Evolutionary conservation across 2,113 vertebrate species (phyloP).

Genomic region (Anoura caudifer): DNA sequence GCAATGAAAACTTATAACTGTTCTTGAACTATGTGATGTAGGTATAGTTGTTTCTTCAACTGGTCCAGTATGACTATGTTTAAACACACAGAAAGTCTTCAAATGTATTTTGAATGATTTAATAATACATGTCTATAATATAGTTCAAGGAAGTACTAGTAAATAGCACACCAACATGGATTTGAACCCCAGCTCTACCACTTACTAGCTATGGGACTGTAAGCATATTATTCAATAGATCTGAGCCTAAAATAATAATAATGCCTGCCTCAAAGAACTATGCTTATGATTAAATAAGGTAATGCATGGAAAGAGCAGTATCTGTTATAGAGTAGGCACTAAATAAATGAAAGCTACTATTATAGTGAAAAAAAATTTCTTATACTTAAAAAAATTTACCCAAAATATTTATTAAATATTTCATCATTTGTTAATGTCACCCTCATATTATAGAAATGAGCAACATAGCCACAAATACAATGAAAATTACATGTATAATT

Average conservation of each 20-base stretch:
- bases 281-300: neutral
- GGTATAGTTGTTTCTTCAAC: neutral
- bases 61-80: neutral
- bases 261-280: neutral
- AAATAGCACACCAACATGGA: neutral
- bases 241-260: neutral
- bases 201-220: neutral
- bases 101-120: conserved; percentile 20
- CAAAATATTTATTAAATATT: conserved; percentile 31
- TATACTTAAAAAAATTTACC: neutral
- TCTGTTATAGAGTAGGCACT: neutral
- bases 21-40: neutral
- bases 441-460: conserved; percentile 23
- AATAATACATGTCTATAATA: neutral
- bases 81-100: neutral
- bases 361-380: neutral
- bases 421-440: conserved; percentile 18
- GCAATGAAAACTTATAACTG: conserved; percentile 1
- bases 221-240: neutral
- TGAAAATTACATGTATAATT: neutral
- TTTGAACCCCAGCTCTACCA: neutral
- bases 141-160: neutral
- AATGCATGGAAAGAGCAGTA: neutral
- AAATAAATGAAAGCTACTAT: conserved; percentile 22
- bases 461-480: conserved; percentile 39